phyloP scores from a whole-genome alignment of 2,888 invertebrate species.

The Anoplius nigerrimus region DNA sequence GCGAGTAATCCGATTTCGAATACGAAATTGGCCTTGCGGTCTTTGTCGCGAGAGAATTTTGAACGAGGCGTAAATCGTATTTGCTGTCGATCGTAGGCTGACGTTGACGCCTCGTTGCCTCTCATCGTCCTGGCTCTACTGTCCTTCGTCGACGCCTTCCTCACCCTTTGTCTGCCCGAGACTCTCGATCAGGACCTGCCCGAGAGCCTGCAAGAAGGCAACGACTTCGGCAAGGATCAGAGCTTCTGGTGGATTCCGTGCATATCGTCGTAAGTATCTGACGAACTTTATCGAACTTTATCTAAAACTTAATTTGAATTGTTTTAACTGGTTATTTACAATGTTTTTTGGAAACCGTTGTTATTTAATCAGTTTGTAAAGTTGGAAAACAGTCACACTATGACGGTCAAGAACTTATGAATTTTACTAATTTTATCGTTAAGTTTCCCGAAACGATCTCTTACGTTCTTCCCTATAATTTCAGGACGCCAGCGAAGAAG shows the following conservation, averaged over 20 bases:
- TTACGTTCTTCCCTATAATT: constrained; percentile 20
- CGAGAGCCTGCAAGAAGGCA: constrained; percentile 90
- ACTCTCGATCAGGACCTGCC: constrained; percentile 91
- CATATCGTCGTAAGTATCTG: constrained; percentile 63
- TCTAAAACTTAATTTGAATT: not conserved
- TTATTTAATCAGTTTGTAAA: not conserved
- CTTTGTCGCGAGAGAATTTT: too few species aligned
- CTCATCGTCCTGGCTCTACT: constrained; percentile 85
- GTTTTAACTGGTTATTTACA: not conserved
- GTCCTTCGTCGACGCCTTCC: constrained; percentile 84
- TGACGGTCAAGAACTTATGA: not conserved
- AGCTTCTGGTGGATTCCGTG: constrained; percentile 87
- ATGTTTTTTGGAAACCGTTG: too few species aligned
- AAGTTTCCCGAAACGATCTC: too few species aligned
- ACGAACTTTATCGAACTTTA: too few species aligned
- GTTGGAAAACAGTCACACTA: not conserved
- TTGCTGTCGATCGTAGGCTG: constrained; percentile 58
- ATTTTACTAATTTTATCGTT: too few species aligned
- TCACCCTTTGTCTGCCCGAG: constrained; percentile 89
- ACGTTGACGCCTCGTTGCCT: constrained; percentile 77
- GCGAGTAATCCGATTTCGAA: too few species aligned
- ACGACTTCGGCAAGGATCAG: constrained; percentile 88
- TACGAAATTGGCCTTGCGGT: too few species aligned
- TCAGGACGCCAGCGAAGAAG: constrained; percentile 64
- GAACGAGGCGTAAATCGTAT: not conserved